Percentiles rank a stretch among this genome's conserved stretches.
Conservation (phyloP, 2,113 vertebrate genomes). For the Lagenorhynchus albirostris region DNA sequence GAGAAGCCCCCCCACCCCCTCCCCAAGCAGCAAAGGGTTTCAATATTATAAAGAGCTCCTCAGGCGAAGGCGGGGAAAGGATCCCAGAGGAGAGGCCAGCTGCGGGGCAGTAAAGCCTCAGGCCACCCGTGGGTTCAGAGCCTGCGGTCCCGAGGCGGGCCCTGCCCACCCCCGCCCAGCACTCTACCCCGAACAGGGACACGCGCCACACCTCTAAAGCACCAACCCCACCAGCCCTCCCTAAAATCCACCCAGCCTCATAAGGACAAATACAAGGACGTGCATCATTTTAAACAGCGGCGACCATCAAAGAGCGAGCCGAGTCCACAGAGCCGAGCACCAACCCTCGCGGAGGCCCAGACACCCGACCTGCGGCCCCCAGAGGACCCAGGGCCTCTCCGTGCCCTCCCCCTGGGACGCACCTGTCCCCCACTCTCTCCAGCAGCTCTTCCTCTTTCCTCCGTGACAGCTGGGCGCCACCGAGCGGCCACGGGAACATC, state of each 20-base stretch:
- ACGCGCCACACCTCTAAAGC: background rate
- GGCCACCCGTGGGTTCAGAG: background rate
- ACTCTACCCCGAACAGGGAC: accelerated
- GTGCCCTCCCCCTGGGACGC: accelerated
- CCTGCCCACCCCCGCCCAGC: background rate
- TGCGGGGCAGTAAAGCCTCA: background rate
- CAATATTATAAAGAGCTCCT: background rate
- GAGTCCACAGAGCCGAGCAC: accelerated
- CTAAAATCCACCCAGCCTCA: background rate
- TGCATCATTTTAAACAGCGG: accelerated
- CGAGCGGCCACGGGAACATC: background rate
- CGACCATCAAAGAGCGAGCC: accelerated
- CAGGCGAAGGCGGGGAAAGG: background rate
- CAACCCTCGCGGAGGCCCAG: accelerated
- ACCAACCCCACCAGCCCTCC: background rate
- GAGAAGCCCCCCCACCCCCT: too few species aligned
- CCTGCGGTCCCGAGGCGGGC: accelerated
- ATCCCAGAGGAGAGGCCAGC: background rate
- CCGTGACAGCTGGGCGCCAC: background rate
- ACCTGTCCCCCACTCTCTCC: background rate
- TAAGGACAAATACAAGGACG: background rate
- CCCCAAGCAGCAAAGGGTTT: background rate
- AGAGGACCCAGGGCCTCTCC: background rate
- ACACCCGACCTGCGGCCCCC: background rate
- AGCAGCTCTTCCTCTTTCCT: too few species aligned